Base-by-base conservation (phyloP, 2,888 invertebrate species). In the Thymelicus acteon region DNA sequence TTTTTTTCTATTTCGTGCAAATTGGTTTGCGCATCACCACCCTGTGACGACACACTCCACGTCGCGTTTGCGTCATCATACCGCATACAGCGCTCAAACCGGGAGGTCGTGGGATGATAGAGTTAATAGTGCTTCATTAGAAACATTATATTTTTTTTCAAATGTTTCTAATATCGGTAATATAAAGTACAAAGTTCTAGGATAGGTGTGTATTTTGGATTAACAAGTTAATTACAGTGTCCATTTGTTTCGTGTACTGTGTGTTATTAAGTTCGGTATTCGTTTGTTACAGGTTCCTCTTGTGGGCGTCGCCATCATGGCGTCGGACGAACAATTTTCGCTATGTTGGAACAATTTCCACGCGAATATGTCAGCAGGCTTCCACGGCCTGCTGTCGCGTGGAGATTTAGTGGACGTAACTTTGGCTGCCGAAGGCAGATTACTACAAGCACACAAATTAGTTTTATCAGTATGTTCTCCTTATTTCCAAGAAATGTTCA, bases 271-370 rank as follows among this genome's bases (percentile, higher is more conserved):
- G 72, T 62, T 6, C 44, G 6, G 7, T 60, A 39, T n/a, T 72
- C 68, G 54, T 67, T 72, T 62, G 7, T 89, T 84, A 2, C 85
- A 92, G 92, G 92, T 88, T 85, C 86, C 82, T 77, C 79, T 80
- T 75, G 79, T 83, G 76, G 75, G 79, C 88, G 90, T 86, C 94
- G 93, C 93, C 95, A 95, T 94, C 89, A 95, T 95, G 95, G 95
- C 95, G 95, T 95, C 95, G 93, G 95, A 95, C 94, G 95, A 96
- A 93, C 95, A 95, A 87, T 96, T 95, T 92, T 96, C 96, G 88
- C 90, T 96, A 91, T 96, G 96, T 93, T 96, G 96, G 96, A 96
- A 96, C 93, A 96, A 96, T 93, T 96, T 96, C 93, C 96, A 96
- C 91, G 95, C 95, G 76, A 96, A 96, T 83, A 94, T 96, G 93